Evolutionary conservation across 1,140 invertebrate genomes (phyloP).

Genomic region (Hyposmocoma kahamanoa): DNA sequence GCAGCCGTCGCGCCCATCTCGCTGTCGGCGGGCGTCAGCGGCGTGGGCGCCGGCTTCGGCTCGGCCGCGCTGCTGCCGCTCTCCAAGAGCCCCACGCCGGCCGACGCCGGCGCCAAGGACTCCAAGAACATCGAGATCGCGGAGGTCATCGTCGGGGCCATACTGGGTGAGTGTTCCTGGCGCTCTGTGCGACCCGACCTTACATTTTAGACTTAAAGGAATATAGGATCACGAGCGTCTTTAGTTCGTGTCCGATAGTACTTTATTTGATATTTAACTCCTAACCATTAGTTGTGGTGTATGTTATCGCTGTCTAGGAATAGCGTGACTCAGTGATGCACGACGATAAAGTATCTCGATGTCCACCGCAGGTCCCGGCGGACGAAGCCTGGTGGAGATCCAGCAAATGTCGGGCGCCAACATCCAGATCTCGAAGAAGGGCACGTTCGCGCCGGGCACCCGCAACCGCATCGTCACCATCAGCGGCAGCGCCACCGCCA

Average conservation of each 20-base stretch:
- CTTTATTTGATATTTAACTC: too few relatives aligned
- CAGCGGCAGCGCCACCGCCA: slow-evolving; percentile 89
- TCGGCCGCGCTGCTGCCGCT: slow-evolving; percentile 85
- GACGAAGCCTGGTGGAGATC: slow-evolving; percentile 96
- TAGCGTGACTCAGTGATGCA: too few relatives aligned
- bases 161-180: slow-evolving; percentile 88
- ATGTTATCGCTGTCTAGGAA: too few relatives aligned
- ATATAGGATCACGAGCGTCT: too few relatives aligned
- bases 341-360: not conserved
- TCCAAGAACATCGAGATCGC: slow-evolving; percentile 94
- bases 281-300: too few relatives aligned
- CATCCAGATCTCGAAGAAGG: slow-evolving; percentile 99
- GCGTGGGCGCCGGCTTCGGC: slow-evolving; percentile 82
- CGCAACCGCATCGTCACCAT: slow-evolving; percentile 98
- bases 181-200: too few relatives aligned
- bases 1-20: slow-evolving; percentile 80
- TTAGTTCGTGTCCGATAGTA: too few relatives aligned
- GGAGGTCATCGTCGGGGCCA: slow-evolving; percentile 96
- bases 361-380: slow-evolving; percentile 82
- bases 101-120: slow-evolving; percentile 82
- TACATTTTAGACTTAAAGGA: too few relatives aligned
- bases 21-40: slow-evolving; percentile 84
- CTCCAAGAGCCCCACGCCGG: slow-evolving; percentile 89
- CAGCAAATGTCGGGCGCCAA: slow-evolving; percentile 96
- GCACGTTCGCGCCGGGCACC: slow-evolving; percentile 95